A percentile compares a stretch with the other conserved stretches of the same genome.
These are phyloP conservation scores for Gymnoscelis rufifasciata DNA, from an alignment of 2,888 invertebrate species.

Conservation along the genomic window DNA sequence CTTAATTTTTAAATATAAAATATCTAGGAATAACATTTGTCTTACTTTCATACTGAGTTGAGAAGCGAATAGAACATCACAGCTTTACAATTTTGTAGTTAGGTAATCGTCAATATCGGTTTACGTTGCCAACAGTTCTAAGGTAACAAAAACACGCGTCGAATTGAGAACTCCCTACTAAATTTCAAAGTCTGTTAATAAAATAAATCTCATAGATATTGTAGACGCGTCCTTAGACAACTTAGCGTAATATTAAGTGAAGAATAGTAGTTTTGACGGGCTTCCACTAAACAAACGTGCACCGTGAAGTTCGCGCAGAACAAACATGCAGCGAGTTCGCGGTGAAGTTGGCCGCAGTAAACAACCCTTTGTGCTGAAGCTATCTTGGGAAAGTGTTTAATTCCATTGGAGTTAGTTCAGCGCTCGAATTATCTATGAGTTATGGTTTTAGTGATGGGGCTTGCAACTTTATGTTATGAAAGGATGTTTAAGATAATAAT, in stretches of 20 bases:
- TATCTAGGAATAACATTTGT: no score
- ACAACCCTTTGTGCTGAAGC: slow-evolving; percentile 10
- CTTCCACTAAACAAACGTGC: slow-evolving; percentile 24
- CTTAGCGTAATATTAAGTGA: slow-evolving; percentile 21
- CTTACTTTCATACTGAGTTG: no score
- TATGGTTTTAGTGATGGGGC: not conserved
- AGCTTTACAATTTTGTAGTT: no score
- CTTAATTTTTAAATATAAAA: no score
- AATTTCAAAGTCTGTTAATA: no score
- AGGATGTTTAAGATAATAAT: no score
- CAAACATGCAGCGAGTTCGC: slow-evolving; percentile 10
- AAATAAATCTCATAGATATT: no score
- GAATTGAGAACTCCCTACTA: no score
- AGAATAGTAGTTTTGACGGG: slow-evolving; percentile 27
- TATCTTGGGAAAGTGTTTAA: slow-evolving; percentile 12
- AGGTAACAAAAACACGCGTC: no score
- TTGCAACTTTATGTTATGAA: not conserved
- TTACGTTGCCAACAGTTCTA: no score
- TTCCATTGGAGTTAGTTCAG: slow-evolving; percentile 6
- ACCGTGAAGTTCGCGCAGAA: slow-evolving; percentile 6
- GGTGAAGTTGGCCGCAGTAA: slow-evolving; percentile 14
- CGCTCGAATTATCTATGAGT: not conserved
- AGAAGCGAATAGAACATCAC: no score
- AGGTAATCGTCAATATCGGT: no score
- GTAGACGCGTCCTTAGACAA: slow-evolving; percentile 7